Conservation (phyloP, 2,888 invertebrate species). For the Serrognathus titanus region DNA sequence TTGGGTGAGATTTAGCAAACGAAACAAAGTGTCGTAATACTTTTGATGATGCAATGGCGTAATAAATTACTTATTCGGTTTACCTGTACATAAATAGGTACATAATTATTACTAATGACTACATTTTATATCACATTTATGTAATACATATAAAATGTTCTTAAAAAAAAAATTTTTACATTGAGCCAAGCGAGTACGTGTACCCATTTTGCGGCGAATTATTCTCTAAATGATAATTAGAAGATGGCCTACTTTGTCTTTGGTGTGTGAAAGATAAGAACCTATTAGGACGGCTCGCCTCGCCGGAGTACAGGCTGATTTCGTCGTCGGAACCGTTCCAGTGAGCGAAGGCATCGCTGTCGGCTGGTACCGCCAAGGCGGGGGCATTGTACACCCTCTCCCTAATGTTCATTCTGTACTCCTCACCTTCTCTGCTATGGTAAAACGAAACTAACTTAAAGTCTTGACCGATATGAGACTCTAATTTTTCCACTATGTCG, state of each 20-base stretch:
- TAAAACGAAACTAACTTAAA: slow-evolving; percentile 63
- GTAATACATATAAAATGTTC: slow-evolving; percentile 23
- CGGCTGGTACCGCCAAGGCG: slow-evolving; percentile 26
- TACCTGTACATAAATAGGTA: too few species aligned
- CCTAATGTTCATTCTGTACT: slow-evolving; percentile 39
- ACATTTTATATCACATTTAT: slow-evolving; percentile 34
- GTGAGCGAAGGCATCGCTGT: slow-evolving; percentile 23
- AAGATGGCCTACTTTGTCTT: slow-evolving; percentile 25
- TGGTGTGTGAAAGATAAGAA: slow-evolving; percentile 30
- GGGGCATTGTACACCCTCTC: slow-evolving; percentile 37
- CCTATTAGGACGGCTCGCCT: slow-evolving; percentile 29
- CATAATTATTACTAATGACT: slow-evolving; percentile 29
- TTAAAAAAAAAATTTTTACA: slow-evolving; percentile 3
- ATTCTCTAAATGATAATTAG: slow-evolving; percentile 11
- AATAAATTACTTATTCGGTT: too few species aligned
- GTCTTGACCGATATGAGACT: slow-evolving; percentile 54
- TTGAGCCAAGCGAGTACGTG: slow-evolving; percentile 5
- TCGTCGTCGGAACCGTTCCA: slow-evolving; percentile 36
- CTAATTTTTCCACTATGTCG: slow-evolving; percentile 57
- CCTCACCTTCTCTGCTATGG: slow-evolving; percentile 60
- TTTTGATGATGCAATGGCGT: too few species aligned
- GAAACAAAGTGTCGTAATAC: too few species aligned
- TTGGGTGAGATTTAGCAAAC: too few species aligned
- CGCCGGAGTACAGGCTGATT: slow-evolving; percentile 34
- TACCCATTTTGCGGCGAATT: slow-evolving; percentile 10